phyloP scores from a whole-genome alignment of 2,888 invertebrate species.

The Euproctis similis region DNA sequence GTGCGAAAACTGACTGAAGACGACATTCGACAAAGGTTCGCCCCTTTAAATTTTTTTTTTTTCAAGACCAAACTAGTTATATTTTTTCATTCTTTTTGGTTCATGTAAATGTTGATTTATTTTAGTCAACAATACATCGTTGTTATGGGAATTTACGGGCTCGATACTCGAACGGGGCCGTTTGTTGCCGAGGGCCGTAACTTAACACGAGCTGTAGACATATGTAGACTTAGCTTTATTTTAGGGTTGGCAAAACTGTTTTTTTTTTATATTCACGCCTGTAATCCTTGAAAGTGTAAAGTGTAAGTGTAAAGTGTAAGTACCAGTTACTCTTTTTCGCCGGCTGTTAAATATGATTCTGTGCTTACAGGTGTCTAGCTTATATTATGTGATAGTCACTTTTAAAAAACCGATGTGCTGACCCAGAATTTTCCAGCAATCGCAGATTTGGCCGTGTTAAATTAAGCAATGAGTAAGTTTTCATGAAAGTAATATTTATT shows the following conservation, averaged over 20 bases:
- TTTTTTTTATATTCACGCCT: too few species aligned
- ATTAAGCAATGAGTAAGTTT: too few species aligned
- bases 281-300: too few species aligned
- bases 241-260: conserved; percentile 29
- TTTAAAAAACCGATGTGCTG: too few species aligned
- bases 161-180: conserved; percentile 34
- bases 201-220: conserved; percentile 28
- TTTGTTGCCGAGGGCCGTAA: conserved; percentile 37
- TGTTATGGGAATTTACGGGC: conserved; percentile 60
- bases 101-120: conserved; percentile 71
- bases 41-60: conserved; percentile 52
- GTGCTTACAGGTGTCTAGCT: too few species aligned
- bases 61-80: conserved; percentile 55
- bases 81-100: conserved; percentile 46
- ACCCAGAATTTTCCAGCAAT: too few species aligned
- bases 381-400: too few species aligned
- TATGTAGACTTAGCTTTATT: conserved; percentile 25
- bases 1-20: conserved; percentile 55
- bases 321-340: too few species aligned
- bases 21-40: conserved; percentile 48
- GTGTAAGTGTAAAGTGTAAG: too few species aligned
- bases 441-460: too few species aligned
- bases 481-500: too few species aligned
- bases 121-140: conserved; percentile 64
- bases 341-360: too few species aligned